Conservation (phyloP, 64 coral and sea anemone species). For the Pachyseris speciosa region DNA sequence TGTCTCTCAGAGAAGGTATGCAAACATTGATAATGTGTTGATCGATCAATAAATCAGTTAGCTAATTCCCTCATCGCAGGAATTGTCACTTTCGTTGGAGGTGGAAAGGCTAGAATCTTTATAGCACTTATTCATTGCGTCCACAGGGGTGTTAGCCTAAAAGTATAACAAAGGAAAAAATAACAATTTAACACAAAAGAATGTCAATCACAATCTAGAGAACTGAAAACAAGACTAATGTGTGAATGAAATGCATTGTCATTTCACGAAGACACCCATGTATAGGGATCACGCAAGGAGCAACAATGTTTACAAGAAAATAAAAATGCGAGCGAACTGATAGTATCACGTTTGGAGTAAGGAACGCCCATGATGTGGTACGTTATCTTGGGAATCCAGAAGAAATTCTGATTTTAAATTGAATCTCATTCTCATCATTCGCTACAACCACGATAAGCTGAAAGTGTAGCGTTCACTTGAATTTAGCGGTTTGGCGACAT, state of each 20-base stretch:
- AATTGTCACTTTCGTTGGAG: too few species aligned
- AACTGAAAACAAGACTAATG: neutral
- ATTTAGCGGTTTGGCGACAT: neutral
- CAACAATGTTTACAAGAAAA: neutral
- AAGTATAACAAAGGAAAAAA: too few species aligned
- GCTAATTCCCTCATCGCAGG: too few species aligned
- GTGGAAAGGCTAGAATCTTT: too few species aligned
- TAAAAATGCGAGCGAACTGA: neutral
- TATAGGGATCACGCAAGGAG: too few species aligned
- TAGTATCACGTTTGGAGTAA: neutral
- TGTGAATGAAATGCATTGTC: neutral
- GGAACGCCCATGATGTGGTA: neutral
- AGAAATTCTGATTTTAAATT: neutral
- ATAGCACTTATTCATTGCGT: too few species aligned
- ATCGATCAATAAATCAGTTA: too few species aligned
- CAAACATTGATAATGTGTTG: too few species aligned
- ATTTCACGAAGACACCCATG: neutral
- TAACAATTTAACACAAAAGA: too few species aligned
- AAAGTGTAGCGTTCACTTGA: neutral
- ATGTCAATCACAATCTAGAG: too few species aligned
- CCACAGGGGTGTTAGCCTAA: too few species aligned
- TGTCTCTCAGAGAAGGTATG: too few species aligned
- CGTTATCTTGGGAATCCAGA: neutral
- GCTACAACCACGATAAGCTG: neutral
- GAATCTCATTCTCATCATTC: neutral